These are phyloP conservation scores for Aelia acuminata DNA, from an alignment of 2,888 invertebrate genomes.

Conservation along the genomic window DNA sequence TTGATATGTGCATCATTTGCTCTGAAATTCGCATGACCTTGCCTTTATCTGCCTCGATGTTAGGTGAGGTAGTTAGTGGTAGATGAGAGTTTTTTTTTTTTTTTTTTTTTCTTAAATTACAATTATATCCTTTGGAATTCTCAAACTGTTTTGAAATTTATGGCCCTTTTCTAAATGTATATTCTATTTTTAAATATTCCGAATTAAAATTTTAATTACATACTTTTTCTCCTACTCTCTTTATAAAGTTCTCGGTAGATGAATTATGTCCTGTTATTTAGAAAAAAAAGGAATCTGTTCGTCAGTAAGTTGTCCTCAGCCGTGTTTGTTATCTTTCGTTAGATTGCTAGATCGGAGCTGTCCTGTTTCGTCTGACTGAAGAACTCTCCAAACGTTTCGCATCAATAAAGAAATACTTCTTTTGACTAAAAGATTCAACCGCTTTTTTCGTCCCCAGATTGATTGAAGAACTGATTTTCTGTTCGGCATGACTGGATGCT, in stretches of 20 bases:
- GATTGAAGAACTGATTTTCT: not conserved
- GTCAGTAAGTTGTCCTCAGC: slow-evolving; percentile 19
- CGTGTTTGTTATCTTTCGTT: slow-evolving; percentile 28
- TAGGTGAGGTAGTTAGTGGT: no score
- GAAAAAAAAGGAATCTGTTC: slow-evolving; percentile 11
- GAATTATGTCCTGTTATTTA: not conserved
- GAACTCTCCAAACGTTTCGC: slow-evolving; percentile 34
- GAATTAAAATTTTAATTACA: no score
- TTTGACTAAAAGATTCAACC: slow-evolving; percentile 34
- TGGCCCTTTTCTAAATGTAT: no score
- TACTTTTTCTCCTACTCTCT: not conserved
- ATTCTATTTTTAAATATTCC: no score
- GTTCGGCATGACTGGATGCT: not conserved
- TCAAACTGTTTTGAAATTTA: no score
- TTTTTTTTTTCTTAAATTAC: no score
- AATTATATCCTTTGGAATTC: no score
- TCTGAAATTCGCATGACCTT: no score
- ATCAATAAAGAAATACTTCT: slow-evolving; percentile 39
- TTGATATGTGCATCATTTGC: no score
- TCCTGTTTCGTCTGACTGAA: slow-evolving; percentile 27
- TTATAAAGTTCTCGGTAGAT: not conserved
- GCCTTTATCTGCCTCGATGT: no score
- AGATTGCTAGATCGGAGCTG: slow-evolving; percentile 15
- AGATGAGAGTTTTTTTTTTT: no score
- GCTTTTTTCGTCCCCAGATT: not conserved